These are phyloP conservation scores for Luehdorfia chinensis DNA, from an alignment of 1,140 invertebrate genomes.

Conservation along the genomic window DNA sequence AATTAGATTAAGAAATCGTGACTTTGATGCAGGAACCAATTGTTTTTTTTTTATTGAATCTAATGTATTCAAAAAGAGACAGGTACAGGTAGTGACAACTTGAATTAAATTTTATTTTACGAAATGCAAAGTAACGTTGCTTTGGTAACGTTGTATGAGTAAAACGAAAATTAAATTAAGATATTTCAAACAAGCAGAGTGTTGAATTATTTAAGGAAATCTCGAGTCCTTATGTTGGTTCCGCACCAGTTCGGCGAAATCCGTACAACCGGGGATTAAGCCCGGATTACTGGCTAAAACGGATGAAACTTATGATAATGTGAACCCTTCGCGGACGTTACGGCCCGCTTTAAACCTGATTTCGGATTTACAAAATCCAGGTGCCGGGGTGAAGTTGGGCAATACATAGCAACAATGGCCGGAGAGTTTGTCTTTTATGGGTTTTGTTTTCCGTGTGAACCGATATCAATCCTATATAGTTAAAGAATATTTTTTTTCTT, in stretches of 20 bases:
- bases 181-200: slow-evolving; percentile 2
- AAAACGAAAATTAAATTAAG: slow-evolving; percentile 1
- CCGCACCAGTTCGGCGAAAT: slow-evolving; percentile 1
- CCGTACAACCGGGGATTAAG: slow-evolving; percentile 35
- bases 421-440: slow-evolving; percentile 7
- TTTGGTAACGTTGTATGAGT: neutral
- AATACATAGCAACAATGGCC: slow-evolving; percentile 9
- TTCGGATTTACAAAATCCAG: slow-evolving; percentile 29
- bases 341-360: slow-evolving; percentile 21
- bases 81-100: too few species aligned
- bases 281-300: slow-evolving; percentile 39
- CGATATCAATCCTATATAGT: neutral
- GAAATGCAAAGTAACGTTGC: neutral
- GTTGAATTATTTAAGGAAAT: slow-evolving; percentile 18
- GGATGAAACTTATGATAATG: slow-evolving; percentile 61
- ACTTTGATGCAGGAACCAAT: too few species aligned
- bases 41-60: too few species aligned
- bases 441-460: slow-evolving; percentile 2
- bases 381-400: slow-evolving; percentile 19
- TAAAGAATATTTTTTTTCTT: neutral
- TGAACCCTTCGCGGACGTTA: slow-evolving; percentile 27
- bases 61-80: too few species aligned
- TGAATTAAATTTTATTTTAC: too few species aligned
- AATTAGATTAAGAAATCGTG: too few species aligned
- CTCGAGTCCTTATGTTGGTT: slow-evolving; percentile 1